Conservation (phyloP, 1,140 invertebrate genomes). For the Lineus longissimus region DNA sequence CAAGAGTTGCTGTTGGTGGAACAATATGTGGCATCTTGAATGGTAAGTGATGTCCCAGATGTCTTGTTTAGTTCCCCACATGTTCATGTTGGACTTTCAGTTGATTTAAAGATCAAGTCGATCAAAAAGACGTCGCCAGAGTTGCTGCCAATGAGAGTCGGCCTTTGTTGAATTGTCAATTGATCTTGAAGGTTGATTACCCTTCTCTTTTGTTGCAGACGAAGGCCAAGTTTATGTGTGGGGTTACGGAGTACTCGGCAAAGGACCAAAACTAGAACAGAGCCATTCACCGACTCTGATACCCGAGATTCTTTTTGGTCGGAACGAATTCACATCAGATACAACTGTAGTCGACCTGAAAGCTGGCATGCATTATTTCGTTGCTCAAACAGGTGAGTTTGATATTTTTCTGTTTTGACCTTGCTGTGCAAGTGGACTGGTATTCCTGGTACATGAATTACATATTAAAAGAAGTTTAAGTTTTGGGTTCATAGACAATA, state of each 20-base stretch:
- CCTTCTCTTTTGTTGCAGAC: constrained; percentile 57
- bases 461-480: background rate
- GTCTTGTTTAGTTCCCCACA: background rate
- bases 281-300: constrained; percentile 66
- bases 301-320: constrained; percentile 76
- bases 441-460: background rate
- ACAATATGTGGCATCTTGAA: constrained; percentile 80
- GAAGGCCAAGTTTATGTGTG: constrained; percentile 81
- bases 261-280: constrained; percentile 73
- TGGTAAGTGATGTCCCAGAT: constrained; percentile 58
- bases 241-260: constrained; percentile 88
- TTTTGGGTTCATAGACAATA: background rate
- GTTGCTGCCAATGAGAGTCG: background rate
- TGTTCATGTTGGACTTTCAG: constrained; percentile 19
- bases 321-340: constrained; percentile 74
- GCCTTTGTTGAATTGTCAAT: too few species aligned
- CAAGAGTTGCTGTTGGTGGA: constrained; percentile 79
- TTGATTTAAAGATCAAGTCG: background rate
- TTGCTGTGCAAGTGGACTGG: constrained; percentile 1
- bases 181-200: background rate
- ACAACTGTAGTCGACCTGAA: constrained; percentile 57
- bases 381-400: constrained; percentile 64
- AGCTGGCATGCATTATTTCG: constrained; percentile 73
- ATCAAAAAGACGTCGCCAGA: background rate
- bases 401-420: background rate